Evolutionary conservation across 2,113 vertebrate species (phyloP), one percentile per base, ranked within the genome.

Genomic region (Plectropomus leopardus): DNA sequence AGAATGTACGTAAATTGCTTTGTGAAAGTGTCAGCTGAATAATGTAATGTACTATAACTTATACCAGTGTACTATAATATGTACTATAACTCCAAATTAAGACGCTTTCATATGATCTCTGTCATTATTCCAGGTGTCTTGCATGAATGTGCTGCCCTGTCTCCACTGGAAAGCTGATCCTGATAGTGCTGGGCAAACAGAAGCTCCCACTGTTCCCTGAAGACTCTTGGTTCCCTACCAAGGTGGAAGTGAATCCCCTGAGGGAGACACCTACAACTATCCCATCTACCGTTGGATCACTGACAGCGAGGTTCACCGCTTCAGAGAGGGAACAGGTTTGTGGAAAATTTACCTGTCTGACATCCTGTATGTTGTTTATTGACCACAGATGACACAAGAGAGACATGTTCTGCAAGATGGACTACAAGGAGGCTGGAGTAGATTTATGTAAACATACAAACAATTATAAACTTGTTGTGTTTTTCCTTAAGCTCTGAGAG

Each of bases 311-410:
- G 82, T 79, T 21, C 32, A 91, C 4, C 34, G 42, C 69, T 86
- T 92, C 63, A 88, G 87, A 68, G 92, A 90, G 23, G 94, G 72
- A 23, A 76, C 42, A 92, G 92, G 92, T 94, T 34, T 61, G 85
- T 82, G 32, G 17, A 63, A n/a, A 36, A 54, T 50, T 28, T 14
- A 10, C 32, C 30, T 47, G 3, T 58, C 36, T 34, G n/a, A 15
- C 14, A 50, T 61, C 14, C 21, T 57, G 28, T 77, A 7, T 0
- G n/a, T 2, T 44, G 17, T 44, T 59, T 1, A 42, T 26, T 64
- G 21, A 65, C n/a, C 15, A 30, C 1, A n/a, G 19, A 30, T n/a
- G 24, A 59, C 19, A 30, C 11, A 1, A 19, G n/a, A 64, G 10
- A 72, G 3, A n/a, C 4, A 50, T 1, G 14, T n/a, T 44, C 42